A percentile compares a stretch with the other conserved stretches of the same genome.
Conservation (phyloP, 2,888 invertebrate genomes). For the Folsomia manolachei region DNA sequence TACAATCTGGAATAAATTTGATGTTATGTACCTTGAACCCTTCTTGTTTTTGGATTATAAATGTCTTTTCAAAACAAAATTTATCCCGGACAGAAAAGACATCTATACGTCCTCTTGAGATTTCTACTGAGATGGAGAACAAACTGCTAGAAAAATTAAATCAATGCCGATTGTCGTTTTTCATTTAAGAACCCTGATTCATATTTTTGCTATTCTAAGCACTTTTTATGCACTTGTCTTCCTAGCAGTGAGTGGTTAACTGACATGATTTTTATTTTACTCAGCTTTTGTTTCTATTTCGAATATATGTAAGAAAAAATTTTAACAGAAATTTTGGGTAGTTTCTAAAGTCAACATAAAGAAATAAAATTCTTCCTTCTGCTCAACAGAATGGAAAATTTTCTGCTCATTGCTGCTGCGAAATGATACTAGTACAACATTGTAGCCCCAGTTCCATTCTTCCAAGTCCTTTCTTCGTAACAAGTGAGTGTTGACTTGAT, state of each 20-base stretch:
- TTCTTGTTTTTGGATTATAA: not conserved
- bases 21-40: not conserved
- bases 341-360: slow-evolving; percentile 20
- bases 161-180: no score
- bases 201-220: no score
- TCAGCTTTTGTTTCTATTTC: no score
- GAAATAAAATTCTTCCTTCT: slow-evolving; percentile 1
- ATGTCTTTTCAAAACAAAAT: not conserved
- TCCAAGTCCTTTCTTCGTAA: not conserved
- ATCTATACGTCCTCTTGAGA: no score
- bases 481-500: not conserved
- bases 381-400: slow-evolving; percentile 22
- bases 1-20: not conserved
- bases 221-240: no score
- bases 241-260: no score
- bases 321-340: no score
- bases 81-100: no score
- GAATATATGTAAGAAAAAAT: no score
- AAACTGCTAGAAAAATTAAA: no score
- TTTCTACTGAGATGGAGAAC: not conserved
- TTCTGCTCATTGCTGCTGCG: not conserved
- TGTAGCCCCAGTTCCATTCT: not conserved
- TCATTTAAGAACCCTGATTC: no score
- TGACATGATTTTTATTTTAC: no score
- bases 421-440: not conserved